These are phyloP conservation scores for Diaphora mendica DNA, from an alignment of 2,888 invertebrate species.

Conservation along the genomic window DNA sequence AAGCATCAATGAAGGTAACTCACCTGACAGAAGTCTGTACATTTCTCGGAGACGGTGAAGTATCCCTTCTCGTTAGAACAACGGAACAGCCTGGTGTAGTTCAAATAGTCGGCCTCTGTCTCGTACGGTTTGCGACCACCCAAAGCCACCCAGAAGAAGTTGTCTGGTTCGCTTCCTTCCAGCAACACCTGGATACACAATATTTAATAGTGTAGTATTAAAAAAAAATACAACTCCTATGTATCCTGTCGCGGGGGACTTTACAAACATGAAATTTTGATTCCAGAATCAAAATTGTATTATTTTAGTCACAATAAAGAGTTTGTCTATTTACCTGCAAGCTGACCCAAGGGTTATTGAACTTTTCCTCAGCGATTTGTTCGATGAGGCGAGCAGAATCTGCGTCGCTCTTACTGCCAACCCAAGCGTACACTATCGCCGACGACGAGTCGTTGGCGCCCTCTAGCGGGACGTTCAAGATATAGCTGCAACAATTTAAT, in stretches of 20 bases:
- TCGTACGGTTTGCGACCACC: slow-evolving; percentile 97
- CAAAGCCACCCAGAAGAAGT: slow-evolving; percentile 99
- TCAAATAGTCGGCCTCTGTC: slow-evolving; percentile 95
- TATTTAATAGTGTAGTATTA: not conserved
- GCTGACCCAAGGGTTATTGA: slow-evolving; percentile 93
- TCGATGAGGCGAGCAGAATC: slow-evolving; percentile 95
- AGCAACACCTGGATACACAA: slow-evolving; percentile 88
- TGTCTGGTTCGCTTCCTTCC: slow-evolving; percentile 98
- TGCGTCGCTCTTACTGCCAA: slow-evolving; percentile 93
- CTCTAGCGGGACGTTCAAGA: slow-evolving; percentile 96
- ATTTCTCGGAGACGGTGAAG: slow-evolving; percentile 99
- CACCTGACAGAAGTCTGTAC: slow-evolving; percentile 98
- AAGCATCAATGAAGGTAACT: not conserved
- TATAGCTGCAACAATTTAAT: slow-evolving; percentile 88
- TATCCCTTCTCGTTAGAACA: slow-evolving; percentile 99
- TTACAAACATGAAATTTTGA: too few species aligned
- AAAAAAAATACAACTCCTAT: too few species aligned
- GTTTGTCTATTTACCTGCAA: slow-evolving; percentile 86
- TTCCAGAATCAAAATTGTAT: too few species aligned
- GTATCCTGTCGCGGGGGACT: too few species aligned
- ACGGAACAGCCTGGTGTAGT: slow-evolving; percentile 96
- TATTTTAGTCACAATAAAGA: not conserved
- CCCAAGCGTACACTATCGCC: slow-evolving; percentile 98
- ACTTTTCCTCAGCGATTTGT: slow-evolving; percentile 97
- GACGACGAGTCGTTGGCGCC: slow-evolving; percentile 91